A percentile compares a stretch with the other conserved stretches of the same genome.
phyloP scores from a whole-genome alignment of 2,113 vertebrate genomes.

The Cochlearius cochlearius region DNA sequence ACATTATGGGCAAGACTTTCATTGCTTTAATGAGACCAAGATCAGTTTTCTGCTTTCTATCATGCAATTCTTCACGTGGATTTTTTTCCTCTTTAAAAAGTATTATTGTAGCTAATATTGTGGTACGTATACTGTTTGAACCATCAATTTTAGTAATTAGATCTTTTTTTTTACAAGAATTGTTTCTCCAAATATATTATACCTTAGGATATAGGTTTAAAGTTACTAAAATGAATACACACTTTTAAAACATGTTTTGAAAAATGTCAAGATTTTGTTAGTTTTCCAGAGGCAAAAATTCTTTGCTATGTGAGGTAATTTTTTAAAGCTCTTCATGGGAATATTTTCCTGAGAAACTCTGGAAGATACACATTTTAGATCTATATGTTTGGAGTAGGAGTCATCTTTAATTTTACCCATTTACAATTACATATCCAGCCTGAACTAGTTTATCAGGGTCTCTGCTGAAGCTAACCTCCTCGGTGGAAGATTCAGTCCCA shows the following conservation, averaged over 20 bases:
- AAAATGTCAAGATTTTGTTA: not conserved
- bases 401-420: not conserved
- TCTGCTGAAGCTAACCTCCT: not conserved
- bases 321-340: not conserved
- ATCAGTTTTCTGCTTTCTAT: not conserved
- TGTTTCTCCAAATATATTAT: not conserved
- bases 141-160: not conserved
- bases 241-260: not conserved
- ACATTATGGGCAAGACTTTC: not conserved
- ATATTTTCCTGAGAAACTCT: not conserved
- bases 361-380: not conserved
- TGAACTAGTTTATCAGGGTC: not conserved
- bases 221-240: not conserved
- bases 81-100: not conserved
- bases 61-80: not conserved
- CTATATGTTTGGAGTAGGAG: not conserved
- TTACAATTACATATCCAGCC: not conserved
- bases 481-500: not conserved
- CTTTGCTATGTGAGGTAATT: not conserved
- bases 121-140: not conserved
- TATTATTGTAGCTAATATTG: not conserved
- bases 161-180: not conserved
- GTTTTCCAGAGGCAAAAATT: not conserved
- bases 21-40: slow-evolving; percentile 12
- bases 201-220: not conserved